Evolutionary conservation across 1,140 invertebrate genomes (phyloP).

Genomic region (Pararge aegeria): DNA sequence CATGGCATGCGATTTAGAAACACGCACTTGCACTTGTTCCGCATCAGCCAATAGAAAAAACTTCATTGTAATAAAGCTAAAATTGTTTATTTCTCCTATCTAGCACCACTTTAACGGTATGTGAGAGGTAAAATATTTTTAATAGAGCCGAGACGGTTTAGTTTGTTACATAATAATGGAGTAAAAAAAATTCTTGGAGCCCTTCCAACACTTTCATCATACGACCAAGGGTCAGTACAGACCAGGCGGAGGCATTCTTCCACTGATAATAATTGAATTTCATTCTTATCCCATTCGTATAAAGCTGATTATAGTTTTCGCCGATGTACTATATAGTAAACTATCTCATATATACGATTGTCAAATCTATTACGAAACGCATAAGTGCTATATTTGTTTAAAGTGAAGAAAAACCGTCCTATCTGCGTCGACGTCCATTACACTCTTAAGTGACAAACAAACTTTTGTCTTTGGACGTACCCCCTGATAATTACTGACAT

Average conservation of each 20-base stretch:
- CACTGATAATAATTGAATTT: background rate
- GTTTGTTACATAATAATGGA: too few species aligned
- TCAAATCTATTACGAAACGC: background rate
- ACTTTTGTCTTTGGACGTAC: conserved; percentile 27
- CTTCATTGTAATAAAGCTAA: too few species aligned
- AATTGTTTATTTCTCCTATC: too few species aligned
- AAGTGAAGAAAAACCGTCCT: background rate
- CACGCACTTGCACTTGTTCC: too few species aligned
- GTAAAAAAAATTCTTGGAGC: conserved; percentile 25
- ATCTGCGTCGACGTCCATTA: conserved; percentile 9
- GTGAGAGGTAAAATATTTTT: too few species aligned
- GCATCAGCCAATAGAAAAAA: too few species aligned
- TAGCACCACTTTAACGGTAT: too few species aligned
- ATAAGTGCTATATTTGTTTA: background rate
- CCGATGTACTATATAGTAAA: background rate
- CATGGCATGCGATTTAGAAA: too few species aligned
- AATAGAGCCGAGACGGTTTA: too few species aligned
- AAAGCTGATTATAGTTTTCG: background rate
- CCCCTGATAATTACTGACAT: conserved; percentile 43
- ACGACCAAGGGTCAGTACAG: conserved; percentile 13
- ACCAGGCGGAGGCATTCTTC: background rate
- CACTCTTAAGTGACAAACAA: conserved; percentile 28
- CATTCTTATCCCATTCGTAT: background rate
- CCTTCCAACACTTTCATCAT: conserved; percentile 27
- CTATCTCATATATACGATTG: background rate